Evolutionary conservation across 2,888 invertebrate species (phyloP).

Genomic region (Phyllotreta cruciferae): DNA sequence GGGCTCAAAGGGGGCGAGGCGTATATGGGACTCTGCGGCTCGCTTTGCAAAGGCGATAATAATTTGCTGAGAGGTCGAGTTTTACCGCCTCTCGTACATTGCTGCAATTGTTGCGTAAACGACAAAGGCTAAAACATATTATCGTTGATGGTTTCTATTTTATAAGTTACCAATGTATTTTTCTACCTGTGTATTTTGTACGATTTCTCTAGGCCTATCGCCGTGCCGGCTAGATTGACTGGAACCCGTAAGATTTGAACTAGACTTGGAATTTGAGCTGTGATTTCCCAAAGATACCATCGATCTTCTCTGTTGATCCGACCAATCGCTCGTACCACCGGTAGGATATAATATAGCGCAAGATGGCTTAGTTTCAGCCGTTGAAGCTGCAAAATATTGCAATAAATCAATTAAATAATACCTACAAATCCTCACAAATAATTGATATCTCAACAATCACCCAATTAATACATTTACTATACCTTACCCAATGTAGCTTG

Average conservation of each 20-base stretch:
- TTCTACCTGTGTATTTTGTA: slow-evolving; percentile 51
- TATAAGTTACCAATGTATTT: background rate
- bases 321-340: slow-evolving; percentile 55
- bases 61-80: slow-evolving; percentile 70
- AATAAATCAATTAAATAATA: slow-evolving; percentile 2
- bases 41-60: slow-evolving; percentile 68
- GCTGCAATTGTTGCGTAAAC: slow-evolving; percentile 92
- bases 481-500: too few species aligned
- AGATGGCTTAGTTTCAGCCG: slow-evolving; percentile 69
- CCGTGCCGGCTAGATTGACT: slow-evolving; percentile 60
- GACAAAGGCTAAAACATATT: slow-evolving; percentile 70
- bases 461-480: too few species aligned
- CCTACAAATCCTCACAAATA: too few species aligned
- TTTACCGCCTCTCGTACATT: slow-evolving; percentile 75
- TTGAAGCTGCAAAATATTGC: slow-evolving; percentile 60
- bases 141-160: background rate
- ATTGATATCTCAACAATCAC: too few species aligned
- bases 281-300: slow-evolving; percentile 71
- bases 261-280: slow-evolving; percentile 80
- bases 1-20: slow-evolving; percentile 73
- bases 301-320: slow-evolving; percentile 59
- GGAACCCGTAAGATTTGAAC: slow-evolving; percentile 75
- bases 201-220: slow-evolving; percentile 52
- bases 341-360: slow-evolving; percentile 65
- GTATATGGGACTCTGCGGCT: slow-evolving; percentile 75